Percentiles rank a stretch among this genome's conserved stretches.
These are phyloP conservation scores for Indri indri DNA, from an alignment of 2,113 vertebrate genomes.

Conservation along the genomic window DNA sequence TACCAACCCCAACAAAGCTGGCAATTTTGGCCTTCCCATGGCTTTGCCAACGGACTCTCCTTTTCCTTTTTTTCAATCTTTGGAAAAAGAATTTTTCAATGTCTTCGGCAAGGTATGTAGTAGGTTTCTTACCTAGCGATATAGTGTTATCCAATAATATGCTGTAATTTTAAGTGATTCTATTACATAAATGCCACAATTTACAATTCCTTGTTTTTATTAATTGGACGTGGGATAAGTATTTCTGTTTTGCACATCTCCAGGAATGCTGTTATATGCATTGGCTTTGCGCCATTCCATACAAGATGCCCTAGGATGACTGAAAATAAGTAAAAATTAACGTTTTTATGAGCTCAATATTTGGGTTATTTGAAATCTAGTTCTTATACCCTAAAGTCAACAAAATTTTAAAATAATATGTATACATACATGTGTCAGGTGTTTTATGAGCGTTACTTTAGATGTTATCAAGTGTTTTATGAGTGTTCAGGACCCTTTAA, in stretches of 20 bases:
- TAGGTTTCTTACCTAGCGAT: background rate
- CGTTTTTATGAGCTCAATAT: background rate
- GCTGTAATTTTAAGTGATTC: background rate
- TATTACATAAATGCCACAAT: background rate
- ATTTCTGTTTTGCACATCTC: background rate
- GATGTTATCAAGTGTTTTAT: background rate
- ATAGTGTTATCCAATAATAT: background rate
- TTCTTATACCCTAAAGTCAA: background rate
- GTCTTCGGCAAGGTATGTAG: background rate
- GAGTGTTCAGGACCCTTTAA: background rate
- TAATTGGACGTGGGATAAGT: background rate
- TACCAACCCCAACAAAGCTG: background rate
- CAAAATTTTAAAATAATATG: background rate
- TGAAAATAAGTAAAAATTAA: background rate
- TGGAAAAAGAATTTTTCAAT: background rate
- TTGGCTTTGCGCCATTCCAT: background rate
- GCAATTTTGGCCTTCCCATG: background rate
- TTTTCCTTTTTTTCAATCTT: background rate
- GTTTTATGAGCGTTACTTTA: background rate
- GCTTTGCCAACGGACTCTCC: background rate
- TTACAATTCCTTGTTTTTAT: background rate
- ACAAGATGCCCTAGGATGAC: background rate
- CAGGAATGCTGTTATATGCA: fast-evolving
- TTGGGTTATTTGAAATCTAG: background rate
- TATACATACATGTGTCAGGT: background rate